phyloP scores from a whole-genome alignment of 2,797 vertebrate species.

The Anguilla obscura region DNA sequence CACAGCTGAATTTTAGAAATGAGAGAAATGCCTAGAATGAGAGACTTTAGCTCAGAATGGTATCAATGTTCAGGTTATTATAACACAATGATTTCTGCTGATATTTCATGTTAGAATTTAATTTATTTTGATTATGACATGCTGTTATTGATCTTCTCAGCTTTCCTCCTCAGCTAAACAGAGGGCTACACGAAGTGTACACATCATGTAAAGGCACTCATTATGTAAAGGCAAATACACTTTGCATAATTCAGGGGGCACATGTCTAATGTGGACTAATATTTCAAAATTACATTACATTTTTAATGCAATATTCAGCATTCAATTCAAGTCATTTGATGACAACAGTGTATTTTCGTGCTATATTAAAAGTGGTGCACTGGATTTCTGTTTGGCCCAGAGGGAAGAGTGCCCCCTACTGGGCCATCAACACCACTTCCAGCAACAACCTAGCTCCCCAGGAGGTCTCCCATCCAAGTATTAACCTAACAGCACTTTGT shows the following conservation, averaged over 20 bases:
- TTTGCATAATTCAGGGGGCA: neutral
- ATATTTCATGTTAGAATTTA: neutral
- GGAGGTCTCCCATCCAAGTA: neutral
- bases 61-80: neutral
- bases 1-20: too few relatives aligned
- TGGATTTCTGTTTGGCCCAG: neutral
- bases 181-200: neutral
- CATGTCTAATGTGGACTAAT: neutral
- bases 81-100: neutral
- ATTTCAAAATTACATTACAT: neutral
- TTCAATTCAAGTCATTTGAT: neutral
- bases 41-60: neutral
- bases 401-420: neutral
- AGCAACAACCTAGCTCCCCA: neutral
- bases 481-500: neutral
- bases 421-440: neutral
- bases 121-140: neutral
- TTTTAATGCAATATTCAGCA: conserved; percentile 8
- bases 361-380: neutral
- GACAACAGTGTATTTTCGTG: neutral
- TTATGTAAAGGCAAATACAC: neutral
- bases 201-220: neutral
- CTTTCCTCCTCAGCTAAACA: neutral
- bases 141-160: neutral
- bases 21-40: neutral